Evolutionary conservation across 2,888 invertebrate genomes (phyloP), one percentile per base, ranked within the genome.

Genomic region (Synanthedon myopaeformis): DNA sequence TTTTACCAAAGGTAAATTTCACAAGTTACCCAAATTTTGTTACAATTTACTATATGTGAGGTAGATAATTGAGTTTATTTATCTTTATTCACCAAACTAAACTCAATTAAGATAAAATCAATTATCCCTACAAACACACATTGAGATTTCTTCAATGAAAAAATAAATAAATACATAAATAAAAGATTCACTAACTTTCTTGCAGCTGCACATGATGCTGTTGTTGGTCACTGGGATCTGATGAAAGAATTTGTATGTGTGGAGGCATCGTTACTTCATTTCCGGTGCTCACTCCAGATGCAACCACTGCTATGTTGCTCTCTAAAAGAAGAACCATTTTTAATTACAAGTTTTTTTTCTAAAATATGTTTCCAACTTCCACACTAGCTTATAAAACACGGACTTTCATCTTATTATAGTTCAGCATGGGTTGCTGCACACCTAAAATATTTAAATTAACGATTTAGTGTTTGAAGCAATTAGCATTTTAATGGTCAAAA

Each of bases 291-390:
- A 87, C 86, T 51, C 85, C 82, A 1, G 86, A 77, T 0, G 90
- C 83, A 19, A 91, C 90, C 28, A 91, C 90, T 12, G 90, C 86
- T 58, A 91, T 90, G 52, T 89, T 85, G 59, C 76, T 89, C 57
- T 88, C 87, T 88, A 76, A 53, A 76, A 67, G 48, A 8, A 13
- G 6, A 45, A 6, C 13, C n/a, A 13, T 45, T 45, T 45, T 13
- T n/a, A 11, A n/a, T 6, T 3, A 11, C 1, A 11, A 42, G 12
- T 42, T 42, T n/a, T 42, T 28, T 28, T 28, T 28, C 1, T 35
- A 35, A 8, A 8, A 35, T 28, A 10, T 35, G 8, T 35, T 35
- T 35, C 8, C 0, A 35, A 35, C 10, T 35, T 35, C 8, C 10
- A 10, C 10, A 5, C 35, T 35, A 35, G 35, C 35, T 35, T 2